Base-by-base conservation (phyloP, 2,888 invertebrate genomes). In the Cryptus armator region DNA sequence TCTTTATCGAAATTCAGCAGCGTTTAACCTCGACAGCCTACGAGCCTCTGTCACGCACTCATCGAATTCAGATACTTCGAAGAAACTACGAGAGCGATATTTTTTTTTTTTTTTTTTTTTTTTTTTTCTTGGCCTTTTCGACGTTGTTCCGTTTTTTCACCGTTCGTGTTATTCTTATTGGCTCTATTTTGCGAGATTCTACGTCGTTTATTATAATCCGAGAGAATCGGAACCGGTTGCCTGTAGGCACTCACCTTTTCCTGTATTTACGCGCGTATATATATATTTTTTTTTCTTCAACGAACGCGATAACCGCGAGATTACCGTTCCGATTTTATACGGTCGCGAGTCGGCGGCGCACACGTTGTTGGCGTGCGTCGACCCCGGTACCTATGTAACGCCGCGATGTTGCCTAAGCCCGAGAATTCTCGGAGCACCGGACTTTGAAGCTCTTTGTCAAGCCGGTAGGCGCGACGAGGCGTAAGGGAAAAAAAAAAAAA, bases 401-500 rank as follows among this genome's bases (percentile, higher is more conserved):
- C 37, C 19, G 19, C 44, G 71, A 62, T 29, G 44, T 67, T 62
- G 59, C 14, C 6, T 7, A 19, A 75, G 76, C 19, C 37, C 19
- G 46, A 80, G 53, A 51, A 51, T 46, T 53, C 19, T 53, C 53
- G 74, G 64, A 53, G 59, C 56, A 66, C 79, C n/a, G 53, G 46
- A 43, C 44, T 84, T 76, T 19, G 24, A 84, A 74, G 78, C 77
- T 81, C 78, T 84, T 81, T 66, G 81, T 81, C 19, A 43, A 64
- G 72, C 32, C 56, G 3, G 46, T 16, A 43, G 24, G 53, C 32
- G 46, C 32, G 72, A 79, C 68, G 62, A 75, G 48, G 84, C 71
- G 48, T 81, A 78, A 67, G 64, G 6, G 12, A 24, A 14, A 62
- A 67, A 71, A 14, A 14, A 19, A 12, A 59, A 29, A 62, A 32